These are phyloP conservation scores for Ceramica pisi DNA, from an alignment of 2,888 invertebrate genomes.

Conservation along the genomic window DNA sequence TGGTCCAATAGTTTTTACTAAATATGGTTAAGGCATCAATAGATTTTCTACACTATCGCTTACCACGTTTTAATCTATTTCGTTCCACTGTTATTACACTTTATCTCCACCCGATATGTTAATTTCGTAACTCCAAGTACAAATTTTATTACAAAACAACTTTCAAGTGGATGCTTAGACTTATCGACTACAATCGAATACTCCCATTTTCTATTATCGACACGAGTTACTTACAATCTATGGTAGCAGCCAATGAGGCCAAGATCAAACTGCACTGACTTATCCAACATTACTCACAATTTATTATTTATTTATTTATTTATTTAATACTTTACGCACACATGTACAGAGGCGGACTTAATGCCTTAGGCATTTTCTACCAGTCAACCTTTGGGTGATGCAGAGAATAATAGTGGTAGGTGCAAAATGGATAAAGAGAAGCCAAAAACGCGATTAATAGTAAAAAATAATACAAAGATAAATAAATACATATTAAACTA, in stretches of 20 bases:
- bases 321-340: too few species aligned
- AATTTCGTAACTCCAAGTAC: conserved; percentile 28
- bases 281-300: conserved; percentile 31
- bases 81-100: conserved; percentile 6
- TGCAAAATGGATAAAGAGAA: too few species aligned
- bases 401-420: too few species aligned
- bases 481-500: too few species aligned
- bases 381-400: too few species aligned
- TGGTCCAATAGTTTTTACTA: neutral
- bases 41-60: too few species aligned
- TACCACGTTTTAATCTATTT: too few species aligned
- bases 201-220: conserved; percentile 42
- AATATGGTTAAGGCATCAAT: neutral
- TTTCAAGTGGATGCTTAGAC: conserved; percentile 28
- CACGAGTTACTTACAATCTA: conserved; percentile 37
- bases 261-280: conserved; percentile 31
- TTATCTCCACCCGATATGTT: conserved; percentile 17
- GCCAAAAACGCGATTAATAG: too few species aligned
- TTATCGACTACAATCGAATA: conserved; percentile 32
- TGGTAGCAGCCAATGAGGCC: conserved; percentile 18
- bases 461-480: too few species aligned
- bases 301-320: too few species aligned
- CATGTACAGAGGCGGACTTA: too few species aligned
- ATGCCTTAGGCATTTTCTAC: too few species aligned
- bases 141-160: conserved; percentile 45